These are phyloP conservation scores for Metridium senile DNA, from an alignment of 92 coral and sea anemone genomes.

Conservation along the genomic window DNA sequence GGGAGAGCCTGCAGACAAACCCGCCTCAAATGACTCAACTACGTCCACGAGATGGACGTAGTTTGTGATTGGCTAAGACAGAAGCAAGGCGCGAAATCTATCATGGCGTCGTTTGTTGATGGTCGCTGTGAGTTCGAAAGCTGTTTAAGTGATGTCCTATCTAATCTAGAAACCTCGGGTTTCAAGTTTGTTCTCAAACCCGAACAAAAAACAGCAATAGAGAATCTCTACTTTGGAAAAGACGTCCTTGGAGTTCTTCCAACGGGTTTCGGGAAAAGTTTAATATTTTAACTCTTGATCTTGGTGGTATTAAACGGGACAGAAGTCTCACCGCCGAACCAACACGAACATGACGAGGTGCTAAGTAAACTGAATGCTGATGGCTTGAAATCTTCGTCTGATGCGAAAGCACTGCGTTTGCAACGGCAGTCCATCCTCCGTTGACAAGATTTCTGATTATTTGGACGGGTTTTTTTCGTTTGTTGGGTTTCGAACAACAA, in stretches of 20 bases:
- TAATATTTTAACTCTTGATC: not conserved
- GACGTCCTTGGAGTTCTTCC: not conserved
- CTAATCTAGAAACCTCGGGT: too few relatives aligned
- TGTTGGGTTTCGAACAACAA: slow-evolving; percentile 36
- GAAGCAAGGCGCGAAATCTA: too few relatives aligned
- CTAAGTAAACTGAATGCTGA: not conserved
- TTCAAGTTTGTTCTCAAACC: too few relatives aligned
- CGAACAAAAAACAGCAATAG: too few relatives aligned
- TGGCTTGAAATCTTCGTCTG: slow-evolving; percentile 1
- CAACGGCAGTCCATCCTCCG: slow-evolving; percentile 35
- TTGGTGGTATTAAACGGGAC: not conserved
- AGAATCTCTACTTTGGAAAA: too few relatives aligned
- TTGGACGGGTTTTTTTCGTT: slow-evolving; percentile 32
- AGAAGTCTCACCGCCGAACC: not conserved
- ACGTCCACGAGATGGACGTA: too few relatives aligned
- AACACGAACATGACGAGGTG: not conserved
- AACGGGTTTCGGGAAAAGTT: not conserved
- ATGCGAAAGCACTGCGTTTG: slow-evolving; percentile 40
- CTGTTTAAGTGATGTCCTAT: too few relatives aligned
- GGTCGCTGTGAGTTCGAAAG: too few relatives aligned
- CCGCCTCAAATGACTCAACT: too few relatives aligned
- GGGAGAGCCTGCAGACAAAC: too few relatives aligned
- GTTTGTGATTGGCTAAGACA: not conserved
- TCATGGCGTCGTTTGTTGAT: too few relatives aligned
- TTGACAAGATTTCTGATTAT: slow-evolving; percentile 22